Conservation (phyloP, 2,797 vertebrate genomes). For the Lepidocolaptes lacrymiger region DNA sequence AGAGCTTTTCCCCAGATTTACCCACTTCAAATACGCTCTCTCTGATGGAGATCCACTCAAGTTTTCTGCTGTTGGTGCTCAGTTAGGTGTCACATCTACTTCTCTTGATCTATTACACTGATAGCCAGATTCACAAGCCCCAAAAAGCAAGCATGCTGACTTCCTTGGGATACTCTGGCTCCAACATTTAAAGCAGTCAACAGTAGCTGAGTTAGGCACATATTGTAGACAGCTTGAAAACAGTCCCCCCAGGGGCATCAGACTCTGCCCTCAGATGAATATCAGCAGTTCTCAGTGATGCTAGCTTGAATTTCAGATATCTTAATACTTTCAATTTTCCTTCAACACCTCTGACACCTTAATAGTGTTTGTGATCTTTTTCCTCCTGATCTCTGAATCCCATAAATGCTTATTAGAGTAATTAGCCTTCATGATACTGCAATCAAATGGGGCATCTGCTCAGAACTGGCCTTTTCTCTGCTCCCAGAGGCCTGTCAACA, state of each 20-base stretch:
- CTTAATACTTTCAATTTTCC: conserved; percentile 22
- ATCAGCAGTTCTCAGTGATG: not conserved
- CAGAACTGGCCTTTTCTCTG: conserved; percentile 36
- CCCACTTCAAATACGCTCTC: not conserved
- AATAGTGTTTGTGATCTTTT: conserved; percentile 33
- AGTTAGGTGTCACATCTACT: not conserved
- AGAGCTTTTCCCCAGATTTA: not conserved
- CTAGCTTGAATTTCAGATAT: not conserved
- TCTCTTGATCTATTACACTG: not conserved
- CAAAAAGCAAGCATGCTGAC: not conserved
- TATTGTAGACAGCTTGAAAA: not conserved
- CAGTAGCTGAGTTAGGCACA: not conserved
- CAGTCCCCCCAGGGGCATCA: not conserved
- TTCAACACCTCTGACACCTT: conserved; percentile 30
- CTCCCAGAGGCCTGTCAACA: not conserved
- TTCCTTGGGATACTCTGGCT: not conserved
- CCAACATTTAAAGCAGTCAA: not conserved
- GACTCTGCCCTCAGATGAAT: not conserved
- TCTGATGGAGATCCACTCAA: not conserved
- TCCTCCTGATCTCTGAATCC: conserved; percentile 15
- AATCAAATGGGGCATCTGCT: conserved; percentile 12
- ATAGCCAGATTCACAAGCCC: not conserved
- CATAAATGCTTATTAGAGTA: conserved; percentile 27
- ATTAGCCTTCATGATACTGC: conserved; percentile 45
- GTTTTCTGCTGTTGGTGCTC: not conserved